Conservation (phyloP, 2,888 invertebrate species). For the Willowsia nigromaculata region DNA sequence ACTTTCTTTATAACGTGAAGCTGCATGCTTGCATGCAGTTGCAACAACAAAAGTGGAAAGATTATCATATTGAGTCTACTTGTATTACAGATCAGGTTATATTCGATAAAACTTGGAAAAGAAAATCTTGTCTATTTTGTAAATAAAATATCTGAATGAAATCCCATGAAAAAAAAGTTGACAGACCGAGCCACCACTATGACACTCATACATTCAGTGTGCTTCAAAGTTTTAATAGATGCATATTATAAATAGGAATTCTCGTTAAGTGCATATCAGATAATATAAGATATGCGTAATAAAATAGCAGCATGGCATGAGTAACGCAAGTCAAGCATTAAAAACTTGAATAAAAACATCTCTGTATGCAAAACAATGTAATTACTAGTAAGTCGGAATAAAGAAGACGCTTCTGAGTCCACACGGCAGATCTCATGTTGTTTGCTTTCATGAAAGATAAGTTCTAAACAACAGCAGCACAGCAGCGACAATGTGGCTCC, state of each 20-base stretch:
- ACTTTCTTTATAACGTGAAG: too few species aligned
- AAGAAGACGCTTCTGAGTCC: not conserved
- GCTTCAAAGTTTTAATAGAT: too few species aligned
- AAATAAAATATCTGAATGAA: too few species aligned
- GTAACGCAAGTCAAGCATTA: not conserved
- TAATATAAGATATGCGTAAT: not conserved
- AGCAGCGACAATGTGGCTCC: constrained; percentile 64
- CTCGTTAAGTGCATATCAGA: not conserved
- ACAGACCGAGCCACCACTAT: too few species aligned
- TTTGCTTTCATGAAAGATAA: constrained; percentile 15
- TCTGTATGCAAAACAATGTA: not conserved
- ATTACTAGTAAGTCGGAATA: not conserved
- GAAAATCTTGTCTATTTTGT: too few species aligned
- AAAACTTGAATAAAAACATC: not conserved
- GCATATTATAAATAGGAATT: not conserved
- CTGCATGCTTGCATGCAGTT: too few species aligned
- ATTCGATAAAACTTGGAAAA: too few species aligned
- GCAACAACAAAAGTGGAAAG: too few species aligned
- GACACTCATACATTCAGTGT: too few species aligned
- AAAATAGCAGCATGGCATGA: not conserved
- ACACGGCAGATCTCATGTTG: not conserved
- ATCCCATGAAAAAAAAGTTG: too few species aligned
- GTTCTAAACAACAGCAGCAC: not conserved
- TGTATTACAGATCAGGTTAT: too few species aligned
- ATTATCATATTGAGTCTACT: too few species aligned